phyloP scores from a whole-genome alignment of 2,888 invertebrate genomes.

The Sinentomon sp. region DNA sequence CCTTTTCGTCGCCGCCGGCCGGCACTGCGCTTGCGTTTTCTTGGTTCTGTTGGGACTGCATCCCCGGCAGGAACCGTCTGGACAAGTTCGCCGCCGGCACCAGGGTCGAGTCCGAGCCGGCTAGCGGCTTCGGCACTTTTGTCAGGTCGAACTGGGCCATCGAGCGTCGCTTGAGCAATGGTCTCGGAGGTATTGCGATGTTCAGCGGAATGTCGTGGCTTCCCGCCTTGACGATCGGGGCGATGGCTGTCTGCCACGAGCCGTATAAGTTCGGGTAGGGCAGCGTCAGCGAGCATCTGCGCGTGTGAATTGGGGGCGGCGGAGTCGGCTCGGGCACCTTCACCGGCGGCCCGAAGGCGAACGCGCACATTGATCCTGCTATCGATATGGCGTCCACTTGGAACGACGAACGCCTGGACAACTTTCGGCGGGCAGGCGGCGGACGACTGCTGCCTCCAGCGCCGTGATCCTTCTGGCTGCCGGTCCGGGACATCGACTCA shows the following conservation, averaged over 20 bases:
- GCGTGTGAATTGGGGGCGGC: constrained; percentile 13
- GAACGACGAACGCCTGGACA: constrained; percentile 11
- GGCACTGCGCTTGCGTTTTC: too few relatives aligned
- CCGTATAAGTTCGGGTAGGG: constrained; percentile 18
- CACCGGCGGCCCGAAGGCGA: constrained; percentile 6
- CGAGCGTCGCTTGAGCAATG: constrained; percentile 11
- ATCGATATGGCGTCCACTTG: constrained; percentile 11
- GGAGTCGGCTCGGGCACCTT: constrained; percentile 12
- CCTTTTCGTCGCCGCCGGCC: too few relatives aligned
- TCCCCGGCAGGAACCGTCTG: too few relatives aligned
- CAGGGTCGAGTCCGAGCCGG: neutral
- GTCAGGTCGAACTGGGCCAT: constrained; percentile 13
- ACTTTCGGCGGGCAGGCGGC: too few relatives aligned
- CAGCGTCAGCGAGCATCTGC: constrained; percentile 17
- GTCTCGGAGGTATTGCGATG: constrained; percentile 7
- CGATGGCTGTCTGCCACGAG: constrained; percentile 16
- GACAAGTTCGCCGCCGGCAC: too few relatives aligned
- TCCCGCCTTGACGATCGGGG: constrained; percentile 10
- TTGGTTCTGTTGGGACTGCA: too few relatives aligned
- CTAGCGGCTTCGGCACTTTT: constrained; percentile 1
- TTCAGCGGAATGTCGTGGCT: constrained; percentile 12
- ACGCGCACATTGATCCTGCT: constrained; percentile 10
- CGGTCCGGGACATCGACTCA: too few relatives aligned
- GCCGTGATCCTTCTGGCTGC: too few relatives aligned
- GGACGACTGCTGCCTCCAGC: too few relatives aligned